phyloP scores from a whole-genome alignment of 2,113 vertebrate genomes.

The Stigmatopora argus region DNA sequence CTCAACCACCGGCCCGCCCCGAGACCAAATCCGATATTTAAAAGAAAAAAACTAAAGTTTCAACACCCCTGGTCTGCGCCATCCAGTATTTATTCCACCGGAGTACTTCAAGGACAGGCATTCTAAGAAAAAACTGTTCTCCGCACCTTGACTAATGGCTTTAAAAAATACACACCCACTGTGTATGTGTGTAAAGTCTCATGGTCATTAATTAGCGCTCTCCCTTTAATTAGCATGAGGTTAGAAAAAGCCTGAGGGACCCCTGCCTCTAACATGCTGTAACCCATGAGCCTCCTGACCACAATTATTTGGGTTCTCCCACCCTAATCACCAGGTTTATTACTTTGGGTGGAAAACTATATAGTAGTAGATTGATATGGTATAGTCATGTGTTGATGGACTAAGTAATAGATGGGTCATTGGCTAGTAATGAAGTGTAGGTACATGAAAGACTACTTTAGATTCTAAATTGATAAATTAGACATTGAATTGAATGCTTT shows the following conservation, averaged over 20 bases:
- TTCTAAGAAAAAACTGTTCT: background rate
- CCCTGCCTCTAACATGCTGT: background rate
- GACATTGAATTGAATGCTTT: too few species aligned
- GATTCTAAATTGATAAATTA: too few species aligned
- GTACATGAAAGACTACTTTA: too few species aligned
- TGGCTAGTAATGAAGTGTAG: too few species aligned
- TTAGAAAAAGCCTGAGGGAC: background rate
- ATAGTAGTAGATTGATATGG: background rate
- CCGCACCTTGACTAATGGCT: background rate
- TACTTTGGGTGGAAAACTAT: background rate
- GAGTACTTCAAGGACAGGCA: background rate
- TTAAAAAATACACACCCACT: background rate
- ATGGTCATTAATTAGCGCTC: background rate
- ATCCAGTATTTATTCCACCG: background rate
- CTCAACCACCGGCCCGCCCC: too few species aligned
- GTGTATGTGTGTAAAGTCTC: background rate
- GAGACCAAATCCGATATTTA: too few species aligned
- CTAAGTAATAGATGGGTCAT: too few species aligned
- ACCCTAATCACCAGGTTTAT: background rate
- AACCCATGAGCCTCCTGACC: background rate
- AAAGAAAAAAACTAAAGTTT: too few species aligned
- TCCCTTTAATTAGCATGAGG: conserved; percentile 2
- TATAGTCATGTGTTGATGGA: too few species aligned
- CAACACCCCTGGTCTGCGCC: background rate
- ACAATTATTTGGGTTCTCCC: background rate